Evolutionary conservation across 2,888 invertebrate genomes (phyloP).

Genomic region (Napeogenes inachia): DNA sequence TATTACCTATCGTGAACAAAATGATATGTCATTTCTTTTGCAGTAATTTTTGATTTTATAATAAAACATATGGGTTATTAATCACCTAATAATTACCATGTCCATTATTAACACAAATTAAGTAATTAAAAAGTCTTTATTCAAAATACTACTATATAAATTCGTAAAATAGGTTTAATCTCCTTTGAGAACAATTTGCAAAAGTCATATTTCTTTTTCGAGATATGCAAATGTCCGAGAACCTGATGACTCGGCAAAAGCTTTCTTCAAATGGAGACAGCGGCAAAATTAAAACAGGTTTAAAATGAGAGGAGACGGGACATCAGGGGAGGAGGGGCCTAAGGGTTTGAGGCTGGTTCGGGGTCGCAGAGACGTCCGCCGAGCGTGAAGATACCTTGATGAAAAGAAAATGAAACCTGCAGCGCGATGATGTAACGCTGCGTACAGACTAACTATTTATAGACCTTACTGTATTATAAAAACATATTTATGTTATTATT

Average conservation of each 20-base stretch:
- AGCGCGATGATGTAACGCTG: constrained; percentile 30
- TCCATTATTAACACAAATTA: no score
- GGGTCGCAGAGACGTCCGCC: constrained; percentile 41
- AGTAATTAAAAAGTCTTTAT: no score
- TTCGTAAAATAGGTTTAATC: no score
- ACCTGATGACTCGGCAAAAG: constrained; percentile 24
- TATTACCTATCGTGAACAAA: no score
- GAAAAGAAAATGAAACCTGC: constrained; percentile 64
- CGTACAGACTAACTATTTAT: constrained; percentile 20
- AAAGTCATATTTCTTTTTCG: constrained; percentile 10
- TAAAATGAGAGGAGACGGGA: constrained; percentile 41
- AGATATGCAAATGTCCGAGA: constrained; percentile 27
- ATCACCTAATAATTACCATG: no score
- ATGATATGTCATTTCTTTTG: no score
- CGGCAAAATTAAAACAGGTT: constrained; percentile 50
- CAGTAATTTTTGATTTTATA: no score
- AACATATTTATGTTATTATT: background rate
- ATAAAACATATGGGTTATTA: no score
- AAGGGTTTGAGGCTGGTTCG: constrained; percentile 10
- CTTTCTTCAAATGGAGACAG: constrained; percentile 31
- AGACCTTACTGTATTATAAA: background rate
- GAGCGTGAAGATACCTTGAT: constrained; percentile 63
- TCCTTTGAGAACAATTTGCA: background rate
- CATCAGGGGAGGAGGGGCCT: constrained; percentile 12
- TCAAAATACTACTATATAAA: no score